Base-by-base conservation (phyloP, 2,113 vertebrate genomes). In the Bettongia penicillata region DNA sequence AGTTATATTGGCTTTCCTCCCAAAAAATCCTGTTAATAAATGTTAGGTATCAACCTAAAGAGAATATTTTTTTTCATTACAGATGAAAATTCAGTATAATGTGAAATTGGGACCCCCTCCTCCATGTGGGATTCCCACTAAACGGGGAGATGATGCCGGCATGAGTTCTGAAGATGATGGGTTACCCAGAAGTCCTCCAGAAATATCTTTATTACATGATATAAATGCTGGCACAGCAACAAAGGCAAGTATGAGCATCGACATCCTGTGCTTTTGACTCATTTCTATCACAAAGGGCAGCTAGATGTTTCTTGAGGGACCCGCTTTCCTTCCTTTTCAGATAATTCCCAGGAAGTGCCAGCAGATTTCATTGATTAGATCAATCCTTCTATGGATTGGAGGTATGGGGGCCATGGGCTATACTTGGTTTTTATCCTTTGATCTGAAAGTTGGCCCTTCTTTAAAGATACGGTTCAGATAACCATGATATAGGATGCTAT, bases 31-130 rank as follows among this genome's bases (percentile, higher is more conserved):
- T 49, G 47, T 89, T 51, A 89, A 50, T 50, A 19, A 53, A 89
- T 91, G 90, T 16, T 19, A 0, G 49, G 31, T 90, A 90, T 77
- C 92, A 90, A 91, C 48, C 91, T 92, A 84, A 84, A 90, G 22
- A 94, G 68, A 91, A 94, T 93, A 51, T 96, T 98, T 97, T 96
- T 96, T 94, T 95, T 89, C 0, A 0, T 96, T 97, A 93, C 96
- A 99, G 99, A 25, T 99, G 94, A 99, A 99, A 96, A 99, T 99
- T 95, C 99, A 99, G 95, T 99, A 99, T 97, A 99, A 99, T 91
- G 98, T 99, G 98, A 99, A 99, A 98, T 68, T 99, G 96, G 99
- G 99, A 9, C 99, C 99, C 0, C 99, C 99, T 0, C 99, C 99
- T 61, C 98, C 99, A 0, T 97, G 98, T 95, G 97, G 98, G 91